phyloP scores from a whole-genome alignment of 1,140 invertebrate species.

The Pinna nobilis region DNA sequence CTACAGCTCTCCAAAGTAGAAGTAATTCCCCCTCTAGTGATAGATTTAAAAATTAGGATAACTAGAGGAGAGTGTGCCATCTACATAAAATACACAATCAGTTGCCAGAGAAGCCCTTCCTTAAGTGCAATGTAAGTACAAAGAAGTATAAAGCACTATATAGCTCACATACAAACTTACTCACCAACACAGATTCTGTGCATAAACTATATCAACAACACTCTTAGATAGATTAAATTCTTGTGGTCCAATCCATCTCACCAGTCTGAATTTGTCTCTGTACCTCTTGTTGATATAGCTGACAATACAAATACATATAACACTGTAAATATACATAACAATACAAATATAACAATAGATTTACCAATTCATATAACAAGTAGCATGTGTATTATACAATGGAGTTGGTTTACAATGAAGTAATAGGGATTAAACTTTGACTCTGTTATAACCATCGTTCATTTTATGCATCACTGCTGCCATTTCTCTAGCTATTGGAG shows the following conservation, averaged over 20 bases:
- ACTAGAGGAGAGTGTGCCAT: too few species aligned
- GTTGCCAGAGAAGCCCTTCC: too few species aligned
- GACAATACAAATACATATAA: background rate
- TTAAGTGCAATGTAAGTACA: too few species aligned
- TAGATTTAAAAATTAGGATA: background rate
- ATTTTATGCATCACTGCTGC: too few species aligned
- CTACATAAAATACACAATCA: too few species aligned
- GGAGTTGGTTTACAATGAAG: too few species aligned
- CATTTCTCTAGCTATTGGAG: too few species aligned
- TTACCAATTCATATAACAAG: too few species aligned
- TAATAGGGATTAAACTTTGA: too few species aligned
- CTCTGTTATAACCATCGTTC: too few species aligned
- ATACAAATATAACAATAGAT: background rate
- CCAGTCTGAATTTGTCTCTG: conserved; percentile 41
- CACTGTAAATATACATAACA: background rate
- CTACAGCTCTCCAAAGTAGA: background rate
- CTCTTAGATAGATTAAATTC: conserved; percentile 89
- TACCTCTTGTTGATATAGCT: conserved; percentile 19
- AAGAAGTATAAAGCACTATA: background rate
- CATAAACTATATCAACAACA: conserved; percentile 89
- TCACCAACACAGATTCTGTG: conserved; percentile 87
- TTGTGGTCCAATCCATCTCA: conserved; percentile 75
- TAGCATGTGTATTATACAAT: too few species aligned
- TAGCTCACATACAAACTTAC: conserved; percentile 18
- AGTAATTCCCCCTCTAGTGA: background rate